Base-by-base conservation (phyloP, 1,140 invertebrate genomes). In the Mesaphorura yosii region DNA sequence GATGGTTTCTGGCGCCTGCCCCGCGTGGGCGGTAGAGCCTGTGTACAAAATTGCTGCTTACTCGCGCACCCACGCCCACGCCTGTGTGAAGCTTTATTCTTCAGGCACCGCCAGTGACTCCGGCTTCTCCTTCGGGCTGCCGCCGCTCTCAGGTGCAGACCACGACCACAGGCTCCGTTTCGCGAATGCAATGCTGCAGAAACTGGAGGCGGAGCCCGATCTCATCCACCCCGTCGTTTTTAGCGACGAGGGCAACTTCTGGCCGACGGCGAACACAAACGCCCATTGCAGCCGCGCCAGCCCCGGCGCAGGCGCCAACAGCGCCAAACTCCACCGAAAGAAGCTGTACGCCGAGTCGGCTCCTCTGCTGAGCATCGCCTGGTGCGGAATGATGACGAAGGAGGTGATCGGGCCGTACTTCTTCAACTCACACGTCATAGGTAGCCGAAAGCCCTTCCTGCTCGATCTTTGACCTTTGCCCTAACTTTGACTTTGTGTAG, bases 371-470 rank as follows among this genome's bases (percentile, higher is more conserved):
- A 39, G 48, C n/a, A 59, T 62, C 42, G 54, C 57, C 14, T 62
- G 60, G 60, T 59, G 57, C 25, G 57, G 50, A 4, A 59, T 62
- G 54, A 58, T 42, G 17, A 29, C 51, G 15, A 48, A 39, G 14
- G 42, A 56, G 28, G 44, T 58, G 14, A 54, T 62, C 2, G 60
- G 60, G 2, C 60, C 60, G 12, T 62, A 58, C 26, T 62, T 62
- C 45, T 59, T 62, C 51, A 62, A 62, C 29, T 58, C 60, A 22
- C 49, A 56, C 40, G 56, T 62, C 1, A 62, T 56, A n/a, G n/a
- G n/a, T n/a, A n/a, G n/a, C n/a, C n/a, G n/a, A n/a, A n/a, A n/a
- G n/a, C n/a, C n/a, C n/a, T n/a, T n/a, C n/a, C n/a, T n/a, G n/a
- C n/a, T n/a, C n/a, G n/a, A n/a, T n/a, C n/a, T n/a, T n/a, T n/a